Evolutionary conservation across 92 coral and sea anemone species (phyloP), one percentile per base, ranked within the genome.

Genomic region (Phenganax subtilis): DNA sequence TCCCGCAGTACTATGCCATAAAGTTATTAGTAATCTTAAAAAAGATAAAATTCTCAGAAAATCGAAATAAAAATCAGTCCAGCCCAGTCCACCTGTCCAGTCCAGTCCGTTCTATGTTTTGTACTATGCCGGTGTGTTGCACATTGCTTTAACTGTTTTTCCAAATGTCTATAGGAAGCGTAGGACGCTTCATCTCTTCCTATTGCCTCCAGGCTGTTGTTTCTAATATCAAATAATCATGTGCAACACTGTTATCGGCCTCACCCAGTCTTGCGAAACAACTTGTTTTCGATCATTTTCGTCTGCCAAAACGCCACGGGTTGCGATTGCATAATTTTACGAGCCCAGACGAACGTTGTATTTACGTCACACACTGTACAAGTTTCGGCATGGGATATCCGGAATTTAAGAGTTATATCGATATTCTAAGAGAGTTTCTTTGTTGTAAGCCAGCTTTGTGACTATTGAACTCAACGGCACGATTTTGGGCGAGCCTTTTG

Each of bases 301-400:
- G 30, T 14, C n/a, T 64, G 27, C 12, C 70, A 44, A 64, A 64
- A 64, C 68, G 16, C 68, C 68, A 14, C 68, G 27, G 2, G 68
- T 62, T 0, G 68, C 47, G 47, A 37, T 64, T 64, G 70, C 70
- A 44, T 20, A 64, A 64, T 64, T 25, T 64, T 64, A 17, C 37
- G 70, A 9, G 68, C 8, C 12, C 47, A 5, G 47, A 37, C 47
- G 47, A 37, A 5, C 25, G 47, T 5, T 37, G 47, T 37, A 37
- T 64, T 64, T 37, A 64, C 70, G 70, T 64, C 70, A 64, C 37
- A 25, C 70, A 44, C 70, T 44, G 12, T 17, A 44, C 6, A 44
- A 17, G 37, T 64, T 64, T 64, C 70, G 16, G 70, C 70, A 64
- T 20, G 8, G 70, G 70, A 64, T 7, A 11, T 64, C 70, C 70